Base-by-base conservation (phyloP, 2,888 invertebrate genomes). In the Eurytoma californica region DNA sequence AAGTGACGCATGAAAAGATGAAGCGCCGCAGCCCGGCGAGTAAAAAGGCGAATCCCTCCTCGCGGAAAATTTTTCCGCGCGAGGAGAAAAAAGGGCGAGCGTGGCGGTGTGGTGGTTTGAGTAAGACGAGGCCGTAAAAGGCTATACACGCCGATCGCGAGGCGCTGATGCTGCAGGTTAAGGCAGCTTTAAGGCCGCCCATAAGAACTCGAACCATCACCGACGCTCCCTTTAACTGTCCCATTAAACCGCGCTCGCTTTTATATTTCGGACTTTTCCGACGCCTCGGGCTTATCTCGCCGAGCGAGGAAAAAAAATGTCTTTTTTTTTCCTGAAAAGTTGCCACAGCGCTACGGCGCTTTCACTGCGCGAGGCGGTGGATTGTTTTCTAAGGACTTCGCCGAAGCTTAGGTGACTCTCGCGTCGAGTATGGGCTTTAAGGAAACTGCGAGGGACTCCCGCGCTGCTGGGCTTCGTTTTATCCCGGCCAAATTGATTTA, bases 141-240 rank as follows among this genome's bases (percentile, higher is more conserved):
- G 58, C 66, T 72, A 20, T 61, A 70, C 20, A 28, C 55, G 28
- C 14, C 61, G 72, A 28, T 14, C 47, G 66, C 61, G 30, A 20
- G 67, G 65, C 63, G 77, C 77, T 77, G 77, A 77, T 77, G 77
- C 66, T 72, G 77, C 67, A 72, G 58, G 58, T 72, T 60, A 77
- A 58, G 72, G 18, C 53, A 39, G 67, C 51, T 75, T 65, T 60
- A 65, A 65, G 73, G 65, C 24, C 70, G 77, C 67, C 39, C 55
- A 61, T 69, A 76, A 63, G 69, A 77, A 72, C 58, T 70, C 66
- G 39, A 39, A 39, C 39, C 39, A 55, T 30, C 47, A 58, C 58
- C 57, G 39, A 24, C 28, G 61, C 30, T 47, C n/a, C 58, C 47
- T 77, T 69, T 70, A 70, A 77, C 77, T 53, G 67, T 60, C 60